Conservation (phyloP, 2,888 invertebrate genomes). For the Drosophila prolongata region DNA sequence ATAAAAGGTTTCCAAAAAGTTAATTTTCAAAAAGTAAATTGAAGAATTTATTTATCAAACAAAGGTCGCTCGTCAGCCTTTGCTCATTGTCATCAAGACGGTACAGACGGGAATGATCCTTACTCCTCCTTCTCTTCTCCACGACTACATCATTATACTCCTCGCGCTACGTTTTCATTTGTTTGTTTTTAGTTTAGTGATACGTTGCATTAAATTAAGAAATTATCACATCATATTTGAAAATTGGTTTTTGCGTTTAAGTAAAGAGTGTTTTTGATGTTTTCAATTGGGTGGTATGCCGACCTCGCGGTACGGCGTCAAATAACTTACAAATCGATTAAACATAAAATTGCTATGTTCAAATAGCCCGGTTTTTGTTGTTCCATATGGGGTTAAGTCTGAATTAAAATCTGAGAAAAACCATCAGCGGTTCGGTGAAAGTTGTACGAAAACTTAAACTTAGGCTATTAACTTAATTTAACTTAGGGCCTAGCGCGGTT, state of each 20-base stretch:
- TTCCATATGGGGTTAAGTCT: constrained; percentile 28
- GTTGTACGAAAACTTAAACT: constrained; percentile 74
- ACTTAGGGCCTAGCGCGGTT: constrained; percentile 67
- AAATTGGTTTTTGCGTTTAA: constrained; percentile 55
- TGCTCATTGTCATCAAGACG: constrained; percentile 56
- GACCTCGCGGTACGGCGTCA: constrained; percentile 53
- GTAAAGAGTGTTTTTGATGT: constrained; percentile 58
- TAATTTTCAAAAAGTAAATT: constrained; percentile 56
- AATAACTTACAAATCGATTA: constrained; percentile 66
- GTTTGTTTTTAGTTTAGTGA: constrained; percentile 54
- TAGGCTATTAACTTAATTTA: constrained; percentile 68
- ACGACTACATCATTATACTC: constrained; percentile 10
- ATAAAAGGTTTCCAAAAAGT: constrained; percentile 72
- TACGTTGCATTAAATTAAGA: constrained; percentile 75
- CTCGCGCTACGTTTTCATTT: constrained; percentile 50
- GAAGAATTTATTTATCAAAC: constrained; percentile 56
- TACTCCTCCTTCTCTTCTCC: constrained; percentile 5
- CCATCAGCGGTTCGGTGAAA: constrained; percentile 36
- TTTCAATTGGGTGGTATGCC: constrained; percentile 35
- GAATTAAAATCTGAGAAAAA: constrained; percentile 35
- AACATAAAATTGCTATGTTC: constrained; percentile 74
- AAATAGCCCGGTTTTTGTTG: constrained; percentile 21
- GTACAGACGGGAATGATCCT: constrained; percentile 73
- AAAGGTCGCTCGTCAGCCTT: constrained; percentile 50
- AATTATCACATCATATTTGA: constrained; percentile 72